Conservation (phyloP, 2,888 invertebrate genomes). For the Mythimna albipuncta region DNA sequence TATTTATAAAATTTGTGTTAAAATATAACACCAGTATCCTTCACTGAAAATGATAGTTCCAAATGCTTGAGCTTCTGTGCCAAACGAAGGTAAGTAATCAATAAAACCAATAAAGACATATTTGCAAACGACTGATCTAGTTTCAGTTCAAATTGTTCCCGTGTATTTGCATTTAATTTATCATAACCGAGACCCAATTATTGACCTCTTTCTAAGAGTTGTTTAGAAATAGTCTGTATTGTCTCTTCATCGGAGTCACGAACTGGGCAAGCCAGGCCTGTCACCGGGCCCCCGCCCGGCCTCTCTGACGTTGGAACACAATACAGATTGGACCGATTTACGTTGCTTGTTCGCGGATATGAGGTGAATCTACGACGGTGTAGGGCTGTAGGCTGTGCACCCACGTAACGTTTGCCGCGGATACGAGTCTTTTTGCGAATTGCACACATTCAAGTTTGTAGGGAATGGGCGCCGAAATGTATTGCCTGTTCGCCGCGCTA, state of each 20-base stretch:
- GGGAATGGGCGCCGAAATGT: conserved; percentile 68
- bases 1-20: background rate
- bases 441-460: conserved; percentile 72
- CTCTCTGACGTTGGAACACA: conserved; percentile 28
- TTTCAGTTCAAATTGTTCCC: background rate
- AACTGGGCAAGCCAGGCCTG: background rate
- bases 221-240: background rate
- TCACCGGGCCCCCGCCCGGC: conserved; percentile 18
- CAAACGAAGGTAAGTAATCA: background rate
- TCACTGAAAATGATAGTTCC: background rate
- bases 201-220: background rate
- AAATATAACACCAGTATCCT: too few species aligned
- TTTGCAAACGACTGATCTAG: background rate
- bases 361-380: conserved; percentile 56
- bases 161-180: background rate
- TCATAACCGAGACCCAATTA: background rate
- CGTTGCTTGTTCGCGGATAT: conserved; percentile 67
- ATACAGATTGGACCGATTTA: conserved; percentile 78
- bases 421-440: conserved; percentile 71
- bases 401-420: conserved; percentile 53
- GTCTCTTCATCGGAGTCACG: background rate
- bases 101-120: background rate
- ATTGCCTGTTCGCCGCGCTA: conserved; percentile 67
- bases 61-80: background rate
- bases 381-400: conserved; percentile 61